A percentile compares a stretch with the other conserved stretches of the same genome.
These are phyloP conservation scores for Centropyge bicolor DNA, from an alignment of 2,797 vertebrate species.

Conservation along the genomic window DNA sequence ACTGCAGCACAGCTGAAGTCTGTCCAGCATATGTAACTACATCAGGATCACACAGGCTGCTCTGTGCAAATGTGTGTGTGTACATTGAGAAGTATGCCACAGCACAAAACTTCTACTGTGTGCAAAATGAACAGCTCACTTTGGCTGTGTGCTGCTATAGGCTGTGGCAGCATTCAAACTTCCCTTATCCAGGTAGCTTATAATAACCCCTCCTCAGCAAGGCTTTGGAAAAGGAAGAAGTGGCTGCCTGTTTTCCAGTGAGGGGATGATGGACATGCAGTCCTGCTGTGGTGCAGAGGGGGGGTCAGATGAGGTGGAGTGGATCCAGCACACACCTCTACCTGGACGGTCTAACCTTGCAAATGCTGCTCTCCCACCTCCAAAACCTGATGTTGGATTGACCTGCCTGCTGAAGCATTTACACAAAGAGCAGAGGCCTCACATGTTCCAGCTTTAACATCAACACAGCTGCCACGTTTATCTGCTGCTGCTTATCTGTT, in stretches of 20 bases:
- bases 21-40: conserved; percentile 44
- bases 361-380: neutral
- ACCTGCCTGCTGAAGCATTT: neutral
- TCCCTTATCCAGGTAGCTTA: neutral
- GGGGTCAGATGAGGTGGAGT: neutral
- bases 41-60: conserved; percentile 33
- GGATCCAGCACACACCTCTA: conserved; percentile 8
- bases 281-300: conserved; percentile 38
- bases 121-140: neutral
- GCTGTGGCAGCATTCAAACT: neutral
- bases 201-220: too few species aligned
- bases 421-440: neutral
- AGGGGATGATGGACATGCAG: conserved; percentile 4
- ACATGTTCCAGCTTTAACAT: neutral
- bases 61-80: conserved; percentile 3
- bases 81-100: neutral
- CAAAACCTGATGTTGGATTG: neutral
- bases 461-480: conserved; percentile 48
- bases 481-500: neutral
- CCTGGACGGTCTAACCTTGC: neutral
- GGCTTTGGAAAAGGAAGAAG: neutral
- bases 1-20: conserved; percentile 53
- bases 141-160: neutral
- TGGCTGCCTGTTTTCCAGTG: neutral
- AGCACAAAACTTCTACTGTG: conserved; percentile 3